These are phyloP conservation scores for Pseudochirops corinnae DNA, from an alignment of 2,797 vertebrate genomes.

Conservation along the genomic window DNA sequence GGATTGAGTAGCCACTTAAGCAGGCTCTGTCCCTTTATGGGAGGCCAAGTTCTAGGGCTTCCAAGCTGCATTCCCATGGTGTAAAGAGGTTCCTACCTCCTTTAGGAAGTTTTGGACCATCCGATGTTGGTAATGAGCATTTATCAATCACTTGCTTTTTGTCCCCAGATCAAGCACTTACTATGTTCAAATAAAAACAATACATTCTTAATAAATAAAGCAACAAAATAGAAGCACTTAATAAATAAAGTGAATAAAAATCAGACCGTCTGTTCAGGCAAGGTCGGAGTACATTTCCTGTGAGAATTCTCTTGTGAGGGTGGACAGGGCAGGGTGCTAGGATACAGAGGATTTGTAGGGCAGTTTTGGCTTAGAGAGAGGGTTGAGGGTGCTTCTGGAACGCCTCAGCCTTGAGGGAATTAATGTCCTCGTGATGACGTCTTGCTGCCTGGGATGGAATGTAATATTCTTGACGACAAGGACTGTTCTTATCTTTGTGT, in stretches of 20 bases:
- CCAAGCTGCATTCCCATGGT: background rate
- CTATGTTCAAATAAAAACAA: background rate
- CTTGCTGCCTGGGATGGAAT: background rate
- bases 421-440: background rate
- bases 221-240: background rate
- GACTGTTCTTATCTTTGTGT: background rate
- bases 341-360: background rate
- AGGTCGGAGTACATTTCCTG: background rate
- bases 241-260: background rate
- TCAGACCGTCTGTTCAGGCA: background rate
- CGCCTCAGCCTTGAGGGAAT: background rate
- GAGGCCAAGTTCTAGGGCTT: background rate
- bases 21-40: background rate
- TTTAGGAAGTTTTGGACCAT: background rate
- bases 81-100: background rate
- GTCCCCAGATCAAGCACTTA: background rate
- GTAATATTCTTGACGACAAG: background rate
- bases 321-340: background rate
- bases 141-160: background rate
- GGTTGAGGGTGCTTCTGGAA: background rate
- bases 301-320: background rate
- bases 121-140: background rate
- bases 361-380: background rate
- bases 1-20: background rate
- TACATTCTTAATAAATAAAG: background rate